Evolutionary conservation across 2,888 invertebrate genomes (phyloP).

Genomic region (Candidula unifasciata): DNA sequence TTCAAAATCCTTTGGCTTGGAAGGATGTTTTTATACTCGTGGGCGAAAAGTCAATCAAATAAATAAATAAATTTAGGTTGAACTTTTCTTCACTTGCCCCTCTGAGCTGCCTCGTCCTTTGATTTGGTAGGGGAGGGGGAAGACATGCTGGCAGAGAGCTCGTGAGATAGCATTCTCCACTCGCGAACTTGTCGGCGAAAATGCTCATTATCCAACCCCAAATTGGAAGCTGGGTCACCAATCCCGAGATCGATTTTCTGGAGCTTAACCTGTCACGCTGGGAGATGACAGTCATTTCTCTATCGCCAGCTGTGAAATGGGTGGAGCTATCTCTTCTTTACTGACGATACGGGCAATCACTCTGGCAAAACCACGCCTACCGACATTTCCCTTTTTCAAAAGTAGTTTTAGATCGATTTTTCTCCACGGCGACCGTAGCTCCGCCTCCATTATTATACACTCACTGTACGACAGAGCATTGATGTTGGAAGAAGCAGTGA

Average conservation of each 20-base stretch:
- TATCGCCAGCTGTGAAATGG: no score
- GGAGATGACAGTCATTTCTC: no score
- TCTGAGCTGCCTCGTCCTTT: background rate
- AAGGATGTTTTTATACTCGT: slow-evolving; percentile 3
- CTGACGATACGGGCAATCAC: no score
- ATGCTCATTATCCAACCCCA: slow-evolving; percentile 3
- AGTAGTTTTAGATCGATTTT: no score
- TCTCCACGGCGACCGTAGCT: no score
- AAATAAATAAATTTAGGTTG: background rate
- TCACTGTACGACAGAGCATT: no score
- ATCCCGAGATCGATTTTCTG: background rate
- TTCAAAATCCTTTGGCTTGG: background rate
- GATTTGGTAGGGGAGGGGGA: background rate
- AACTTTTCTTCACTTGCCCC: background rate
- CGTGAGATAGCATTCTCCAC: slow-evolving; percentile 18
- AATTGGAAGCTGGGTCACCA: slow-evolving; percentile 18
- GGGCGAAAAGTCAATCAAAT: background rate
- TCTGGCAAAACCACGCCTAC: no score
- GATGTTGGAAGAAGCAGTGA: no score
- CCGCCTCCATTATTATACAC: no score
- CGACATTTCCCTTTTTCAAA: no score
- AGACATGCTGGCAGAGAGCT: slow-evolving; percentile 7
- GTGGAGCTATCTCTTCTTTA: no score
- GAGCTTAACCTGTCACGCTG: background rate
- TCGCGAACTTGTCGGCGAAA: slow-evolving; percentile 17